Evolutionary conservation across 2,797 vertebrate genomes (phyloP), one percentile per base, ranked within the genome.

Genomic region (Coregonus ussuriensis): DNA sequence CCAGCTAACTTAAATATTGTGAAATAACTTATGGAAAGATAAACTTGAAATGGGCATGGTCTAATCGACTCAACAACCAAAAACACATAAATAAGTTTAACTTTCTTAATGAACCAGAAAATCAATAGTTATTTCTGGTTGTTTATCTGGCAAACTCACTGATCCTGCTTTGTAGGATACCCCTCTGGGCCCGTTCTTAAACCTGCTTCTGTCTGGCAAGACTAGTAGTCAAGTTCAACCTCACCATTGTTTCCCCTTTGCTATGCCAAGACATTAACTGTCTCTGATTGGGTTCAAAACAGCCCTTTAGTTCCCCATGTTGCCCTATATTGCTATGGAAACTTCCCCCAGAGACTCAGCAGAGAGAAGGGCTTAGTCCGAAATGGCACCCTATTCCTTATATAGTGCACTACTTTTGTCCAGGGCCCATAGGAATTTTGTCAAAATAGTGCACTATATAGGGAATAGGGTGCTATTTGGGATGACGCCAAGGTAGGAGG

Each of bases 271-370:
- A 73, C 16, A 62, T 63, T 82, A 79, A 75, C 72, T 81, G 82
- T 80, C 83, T 82, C 33, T 79, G 84, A 72, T 80, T 15, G 33
- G 85, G 79, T 84, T 88, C 83, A 93, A 91, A 92, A 90, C 88
- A 88, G 79, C 85, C 73, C 82, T 86, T 88, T 68, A 76, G 79
- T 87, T 77, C 84, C 87, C 87, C 82, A 41, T 11, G 91, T 93
- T 80, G 84, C 84, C 87, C 87, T 82, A 41, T 11, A 90, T 93
- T 80, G 84, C 90, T 83, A 88, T 88, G 82, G 89, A 84, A 84
- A 94, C 92, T 47, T 63, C 75, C 79, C 79, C 53, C 41, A 89
- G 82, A 77, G 80, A 86, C 84, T 85, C n/a, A 7, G 3, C 21
- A 25, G 16, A 29, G 9, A 63, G n/a, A 21, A 63, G 59, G 59